Base-by-base conservation (phyloP, 2,797 vertebrate genomes). In the Oreonectes daqikongensis region DNA sequence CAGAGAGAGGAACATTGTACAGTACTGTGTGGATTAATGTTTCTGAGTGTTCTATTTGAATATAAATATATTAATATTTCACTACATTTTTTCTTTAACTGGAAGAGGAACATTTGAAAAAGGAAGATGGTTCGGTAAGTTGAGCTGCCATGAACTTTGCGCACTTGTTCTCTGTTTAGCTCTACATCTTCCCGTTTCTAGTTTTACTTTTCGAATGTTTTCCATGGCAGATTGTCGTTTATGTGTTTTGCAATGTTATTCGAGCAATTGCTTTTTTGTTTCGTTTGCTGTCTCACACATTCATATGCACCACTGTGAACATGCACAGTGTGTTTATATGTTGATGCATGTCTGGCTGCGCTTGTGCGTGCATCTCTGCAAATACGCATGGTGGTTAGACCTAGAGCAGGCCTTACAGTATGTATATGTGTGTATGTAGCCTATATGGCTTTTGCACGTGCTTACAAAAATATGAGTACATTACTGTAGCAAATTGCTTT, bases 91-190 rank as follows among this genome's bases (percentile, higher is more conserved):
- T 75, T 82, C 85, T 77, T 86, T 55, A 84, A 5, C 81, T 85
- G 68, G 67, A 71, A 59, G 81, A 87, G 88, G 85, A 85, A 80
- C 84, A 81, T 75, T 64, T 82, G 78, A 82, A 85, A 72, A 76
- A 61, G 53, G 89, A 78, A 75, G 85, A 94, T 94, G 93, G 93
- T 94, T 88, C 91, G 93, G 93, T 94, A 85, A 94, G 93, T 94
- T 38, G 63, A 3, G 88, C 88, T 90, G 90, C 87, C 87, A 84
- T 90, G 64, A n/a, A 90, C 90, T 89, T 85, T 76, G 81, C 86
- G 89, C 86, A 86, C 86, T 78, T 86, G 88, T 86, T 81, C 57
- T 17, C 63, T 74, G 60, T 57, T 72, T 32, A 70, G 18, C 32
- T 74, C 35, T 46, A 83, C 73, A 68, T 77, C 65, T 80, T 83